Base-by-base conservation (phyloP, 2,888 invertebrate genomes). In the Volucella bombylans region DNA sequence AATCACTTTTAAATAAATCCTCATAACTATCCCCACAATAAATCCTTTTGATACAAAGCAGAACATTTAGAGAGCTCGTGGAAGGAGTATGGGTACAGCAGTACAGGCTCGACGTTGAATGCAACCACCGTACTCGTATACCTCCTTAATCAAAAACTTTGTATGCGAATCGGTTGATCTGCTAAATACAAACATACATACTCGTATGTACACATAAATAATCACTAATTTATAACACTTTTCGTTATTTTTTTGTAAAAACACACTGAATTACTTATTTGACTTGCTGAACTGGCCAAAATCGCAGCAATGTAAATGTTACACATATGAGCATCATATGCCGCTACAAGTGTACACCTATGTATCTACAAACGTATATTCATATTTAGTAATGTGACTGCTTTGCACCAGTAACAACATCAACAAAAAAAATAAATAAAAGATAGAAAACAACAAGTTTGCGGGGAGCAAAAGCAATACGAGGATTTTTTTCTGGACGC, bases 361-460 rank as follows among this genome's bases (percentile, higher is more conserved):
- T 61, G 47, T 77, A 43, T 41, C 15, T 45, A 43, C 41, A 49
- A 47, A 55, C 41, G 38, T 59, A 23, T 38, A 73, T 12, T 43
- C 61, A 65, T 68, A 69, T 77, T 77, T 72, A 55, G 64, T 55
- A 18, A 47, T 52, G 57, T 69, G 47, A 57, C 41, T 65, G 57
- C 23, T 23, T 2, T 65, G 64, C 43, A 72, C 50, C 57, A 62
- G 3, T 23, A 23, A 3, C 18, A 23, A 23, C 18, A 23, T 23
- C 1, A 23, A 23, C 1, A 23, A 2, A 23, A 23, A 11, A 47
- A 55, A 14, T 23, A 57, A 64, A 73, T 31, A 49, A 18, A 50
- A 67, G 71, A 79, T 71, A 72, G 65, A 74, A 83, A 79, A 83
- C 83, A 80, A 74, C 80, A 80, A 83, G 74, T 71, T 83, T 74